Conservation (phyloP, 2,888 invertebrate genomes). For the Chrysotoxum bicinctum region DNA sequence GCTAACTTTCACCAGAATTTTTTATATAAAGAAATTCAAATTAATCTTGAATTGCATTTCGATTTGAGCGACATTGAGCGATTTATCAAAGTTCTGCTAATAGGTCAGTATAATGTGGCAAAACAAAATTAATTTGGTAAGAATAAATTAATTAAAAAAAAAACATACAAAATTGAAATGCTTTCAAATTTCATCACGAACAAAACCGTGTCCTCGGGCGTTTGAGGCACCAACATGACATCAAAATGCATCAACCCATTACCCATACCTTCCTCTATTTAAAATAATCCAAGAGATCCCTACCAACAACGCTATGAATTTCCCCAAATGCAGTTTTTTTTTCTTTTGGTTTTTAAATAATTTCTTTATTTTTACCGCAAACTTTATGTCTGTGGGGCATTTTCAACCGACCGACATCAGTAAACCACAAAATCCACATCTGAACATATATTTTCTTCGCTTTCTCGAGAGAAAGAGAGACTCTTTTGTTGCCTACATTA, state of each 20-base stretch:
- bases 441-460: neutral
- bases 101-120: too few species aligned
- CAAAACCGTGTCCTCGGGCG: neutral
- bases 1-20: too few species aligned
- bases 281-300: neutral
- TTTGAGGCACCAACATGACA: neutral
- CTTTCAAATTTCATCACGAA: neutral
- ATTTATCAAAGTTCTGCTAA: too few species aligned
- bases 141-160: neutral
- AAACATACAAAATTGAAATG: neutral
- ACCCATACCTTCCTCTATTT: neutral
- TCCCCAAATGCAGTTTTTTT: neutral
- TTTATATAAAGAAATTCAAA: too few species aligned
- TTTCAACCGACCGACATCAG: constrained; percentile 34
- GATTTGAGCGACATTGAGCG: too few species aligned
- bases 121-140: too few species aligned
- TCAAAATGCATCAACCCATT: neutral
- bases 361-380: constrained; percentile 39
- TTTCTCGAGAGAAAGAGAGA: constrained; percentile 6
- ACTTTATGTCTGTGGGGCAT: constrained; percentile 40
- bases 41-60: too few species aligned
- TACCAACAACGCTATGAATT: neutral
- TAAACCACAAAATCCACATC: constrained; percentile 19
- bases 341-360: neutral
- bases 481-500: constrained; percentile 23